Evolutionary conservation across 2,888 invertebrate species (phyloP).

Genomic region (Drosophila fungiperda): DNA sequence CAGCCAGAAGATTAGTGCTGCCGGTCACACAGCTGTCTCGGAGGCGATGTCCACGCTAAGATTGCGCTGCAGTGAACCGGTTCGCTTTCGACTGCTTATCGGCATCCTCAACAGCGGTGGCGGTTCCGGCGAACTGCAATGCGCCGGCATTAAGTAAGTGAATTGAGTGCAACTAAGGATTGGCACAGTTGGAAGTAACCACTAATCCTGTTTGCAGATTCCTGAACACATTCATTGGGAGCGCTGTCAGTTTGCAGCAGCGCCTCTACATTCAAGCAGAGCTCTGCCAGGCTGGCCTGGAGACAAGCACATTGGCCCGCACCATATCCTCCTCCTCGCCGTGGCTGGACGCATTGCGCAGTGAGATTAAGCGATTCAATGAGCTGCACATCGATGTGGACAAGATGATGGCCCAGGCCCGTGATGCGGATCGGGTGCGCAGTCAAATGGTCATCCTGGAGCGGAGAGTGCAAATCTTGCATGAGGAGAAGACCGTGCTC

Average conservation of each 20-base stretch:
- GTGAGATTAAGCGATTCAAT: conserved; percentile 91
- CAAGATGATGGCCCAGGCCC: conserved; percentile 89
- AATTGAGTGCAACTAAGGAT: neutral
- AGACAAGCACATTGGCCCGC: conserved; percentile 86
- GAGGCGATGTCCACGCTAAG: conserved; percentile 96
- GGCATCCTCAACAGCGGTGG: conserved; percentile 94
- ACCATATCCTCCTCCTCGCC: conserved; percentile 88
- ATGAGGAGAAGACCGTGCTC: conserved; percentile 91
- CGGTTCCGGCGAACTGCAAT: conserved; percentile 90
- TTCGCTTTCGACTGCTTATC: conserved; percentile 95
- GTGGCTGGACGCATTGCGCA: conserved; percentile 88
- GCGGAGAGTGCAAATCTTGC: conserved; percentile 90
- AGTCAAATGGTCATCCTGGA: conserved; percentile 90
- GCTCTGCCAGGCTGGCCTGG: conserved; percentile 92
- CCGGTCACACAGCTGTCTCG: conserved; percentile 93
- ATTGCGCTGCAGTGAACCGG: conserved; percentile 95
- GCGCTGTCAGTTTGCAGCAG: conserved; percentile 91
- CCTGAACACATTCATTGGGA: conserved; percentile 92
- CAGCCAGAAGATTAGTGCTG: conserved; percentile 86
- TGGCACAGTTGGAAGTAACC: neutral
- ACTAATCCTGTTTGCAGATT: conserved; percentile 85
- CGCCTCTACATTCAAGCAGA: conserved; percentile 94
- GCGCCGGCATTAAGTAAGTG: conserved; percentile 89
- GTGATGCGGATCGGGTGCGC: conserved; percentile 89
- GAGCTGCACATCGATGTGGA: conserved; percentile 92